Base-by-base conservation (phyloP, 2,888 invertebrate genomes). In the Acleris holmiana region DNA sequence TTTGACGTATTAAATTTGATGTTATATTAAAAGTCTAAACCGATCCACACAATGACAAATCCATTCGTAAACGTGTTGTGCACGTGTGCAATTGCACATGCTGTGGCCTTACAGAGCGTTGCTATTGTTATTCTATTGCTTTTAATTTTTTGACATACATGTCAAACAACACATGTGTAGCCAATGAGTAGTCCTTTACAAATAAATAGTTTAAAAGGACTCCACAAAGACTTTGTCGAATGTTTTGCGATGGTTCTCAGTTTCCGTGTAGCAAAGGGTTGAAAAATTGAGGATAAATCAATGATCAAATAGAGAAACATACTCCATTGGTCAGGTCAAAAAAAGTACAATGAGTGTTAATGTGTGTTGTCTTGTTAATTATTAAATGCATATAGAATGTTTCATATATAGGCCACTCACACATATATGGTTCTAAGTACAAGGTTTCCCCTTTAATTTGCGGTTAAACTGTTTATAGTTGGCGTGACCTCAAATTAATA, bases 11-110 rank as follows among this genome's bases (percentile, higher is more conserved):
- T n/a, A n/a, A n/a, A n/a, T n/a, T n/a, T n/a, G n/a, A n/a, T n/a
- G n/a, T n/a, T n/a, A n/a, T n/a, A n/a, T n/a, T n/a, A 3, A 7
- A 29, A 18, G 19, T 53, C 53, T n/a, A 19, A 54, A 21, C n/a
- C 4, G n/a, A 47, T 2, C 41, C 41, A 44, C 15, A 50, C 40
- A 51, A 29, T 17, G 46, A 23, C 17, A 51, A 50, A 7, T 13
- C 13, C 8, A 10, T 7, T 4, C 19, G 21, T 41, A 61, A 79
- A 80, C 76, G 77, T 78, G 80, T 69, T 49, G 17, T 65, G 75
- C 81, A 83, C 80, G 76, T 83, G 84, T 44, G 51, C 60, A 67
- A 74, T 73, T 67, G 75, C 80, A 78, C 77, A 80, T 78, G 80
- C 68, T 78, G 80, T 68, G 48, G 48, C 55, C 44, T 41, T 50